Evolutionary conservation across 2,888 invertebrate species (phyloP).

Genomic region (Taphrorychus bicolor): DNA sequence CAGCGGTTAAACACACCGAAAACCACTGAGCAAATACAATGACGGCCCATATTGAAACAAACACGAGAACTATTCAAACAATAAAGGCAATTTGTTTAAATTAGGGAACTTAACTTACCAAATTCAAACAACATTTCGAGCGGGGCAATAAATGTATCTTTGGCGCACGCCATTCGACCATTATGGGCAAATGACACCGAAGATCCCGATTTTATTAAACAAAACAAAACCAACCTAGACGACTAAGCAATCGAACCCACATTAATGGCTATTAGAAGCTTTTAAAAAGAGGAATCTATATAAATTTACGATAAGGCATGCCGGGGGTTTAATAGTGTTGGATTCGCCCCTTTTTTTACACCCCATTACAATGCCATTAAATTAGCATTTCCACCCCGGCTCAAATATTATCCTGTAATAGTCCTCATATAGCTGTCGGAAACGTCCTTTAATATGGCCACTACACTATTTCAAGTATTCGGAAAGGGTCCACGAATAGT

Average conservation of each 20-base stretch:
- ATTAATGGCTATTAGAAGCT: neutral
- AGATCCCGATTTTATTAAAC: neutral
- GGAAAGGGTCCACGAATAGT: constrained; percentile 7
- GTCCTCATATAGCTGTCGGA: constrained; percentile 35
- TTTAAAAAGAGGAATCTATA: neutral
- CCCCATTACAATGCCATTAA: constrained; percentile 37
- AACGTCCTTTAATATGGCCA: constrained; percentile 36
- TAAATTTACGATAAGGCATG: constrained; percentile 2
- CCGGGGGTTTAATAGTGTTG: neutral
- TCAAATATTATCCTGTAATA: constrained; percentile 32
- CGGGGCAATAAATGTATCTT: constrained; percentile 3
- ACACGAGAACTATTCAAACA: neutral
- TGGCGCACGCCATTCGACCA: constrained; percentile 18
- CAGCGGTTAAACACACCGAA: neutral
- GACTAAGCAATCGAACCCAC: neutral
- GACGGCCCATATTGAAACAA: neutral
- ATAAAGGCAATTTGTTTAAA: neutral
- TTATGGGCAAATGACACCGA: constrained; percentile 18
- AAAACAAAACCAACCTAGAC: neutral
- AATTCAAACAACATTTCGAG: neutral
- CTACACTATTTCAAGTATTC: constrained; percentile 27
- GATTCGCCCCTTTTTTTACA: constrained; percentile 31
- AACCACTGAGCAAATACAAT: neutral
- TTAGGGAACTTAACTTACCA: neutral
- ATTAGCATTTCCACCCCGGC: constrained; percentile 32